A percentile compares a stretch with the other conserved stretches of the same genome.
phyloP scores from a whole-genome alignment of 2,888 invertebrate species.

The Tinea pellionella region DNA sequence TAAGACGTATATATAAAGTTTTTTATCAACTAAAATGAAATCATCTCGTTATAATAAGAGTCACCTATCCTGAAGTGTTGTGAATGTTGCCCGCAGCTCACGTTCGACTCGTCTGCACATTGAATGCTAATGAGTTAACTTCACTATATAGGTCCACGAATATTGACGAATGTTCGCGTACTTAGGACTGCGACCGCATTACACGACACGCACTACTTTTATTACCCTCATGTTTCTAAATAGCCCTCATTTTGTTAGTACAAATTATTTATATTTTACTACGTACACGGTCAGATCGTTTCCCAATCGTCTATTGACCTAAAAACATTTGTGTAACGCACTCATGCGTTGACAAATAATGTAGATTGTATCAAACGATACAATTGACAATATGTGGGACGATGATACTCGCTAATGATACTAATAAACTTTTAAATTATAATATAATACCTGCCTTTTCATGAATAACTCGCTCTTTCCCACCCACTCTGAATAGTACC shows the following conservation, averaged over 20 bases:
- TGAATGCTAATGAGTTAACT: conserved; percentile 55
- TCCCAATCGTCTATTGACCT: conserved; percentile 64
- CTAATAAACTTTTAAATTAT: conserved; percentile 6
- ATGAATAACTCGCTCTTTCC: not conserved
- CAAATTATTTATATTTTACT: conserved; percentile 69
- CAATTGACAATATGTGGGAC: conserved; percentile 9
- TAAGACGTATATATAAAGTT: no score
- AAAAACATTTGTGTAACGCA: conserved; percentile 62
- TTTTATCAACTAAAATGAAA: not conserved
- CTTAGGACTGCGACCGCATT: conserved; percentile 45
- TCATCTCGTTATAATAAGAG: not conserved
- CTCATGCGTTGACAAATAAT: conserved; percentile 58
- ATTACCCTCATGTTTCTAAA: conserved; percentile 70
- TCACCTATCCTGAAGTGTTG: not conserved
- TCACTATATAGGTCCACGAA: conserved; percentile 41
- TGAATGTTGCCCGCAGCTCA: conserved; percentile 42
- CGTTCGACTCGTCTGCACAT: conserved; percentile 45
- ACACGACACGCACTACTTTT: conserved; percentile 66
- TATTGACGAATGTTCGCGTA: conserved; percentile 40
- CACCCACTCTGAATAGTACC: not conserved
- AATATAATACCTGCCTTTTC: conserved; percentile 10
- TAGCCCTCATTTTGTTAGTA: conserved; percentile 65
- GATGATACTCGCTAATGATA: conserved; percentile 7
- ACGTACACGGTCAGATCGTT: conserved; percentile 56
- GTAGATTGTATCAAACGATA: conserved; percentile 38